Base-by-base conservation (phyloP, 2,888 invertebrate species). In the Limnephilus marmoratus region DNA sequence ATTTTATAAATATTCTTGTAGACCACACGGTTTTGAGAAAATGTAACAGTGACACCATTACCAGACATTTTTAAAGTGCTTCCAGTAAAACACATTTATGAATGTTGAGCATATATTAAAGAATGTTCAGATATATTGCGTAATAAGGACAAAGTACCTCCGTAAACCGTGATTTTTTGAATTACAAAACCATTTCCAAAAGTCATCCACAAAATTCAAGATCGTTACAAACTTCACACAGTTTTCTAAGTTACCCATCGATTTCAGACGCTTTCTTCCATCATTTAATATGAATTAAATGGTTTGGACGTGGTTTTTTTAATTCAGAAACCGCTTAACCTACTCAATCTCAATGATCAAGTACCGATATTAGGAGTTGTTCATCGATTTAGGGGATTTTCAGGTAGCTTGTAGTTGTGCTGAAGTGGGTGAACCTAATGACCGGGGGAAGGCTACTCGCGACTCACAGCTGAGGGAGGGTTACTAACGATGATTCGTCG, bases 401-500 rank as follows among this genome's bases (percentile, higher is more conserved):
- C 9, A 68, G 68, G 68, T 68, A 68, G 24, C 24, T 37, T 83
- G 83, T 41, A 83, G 34, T 83, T 83, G 83, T 15, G 37, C 37
- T 45, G 29, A n/a, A 15, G 45, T 49, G 86, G 86, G 86, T 86
- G 86, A 86, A 86, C 45, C 86, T 86, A 86, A 86, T 86, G 86
- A 86, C 86, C 86, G 13, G 15, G 86, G 86, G 86, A 24, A 24
- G 68, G 24, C 24, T 68, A 68, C 68, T 68, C n/a, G 68, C 68
- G 24, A 68, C 68, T 68, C 68, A 68, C 9, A n/a, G 24, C 68
- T 68, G 88, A 45, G 41, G 80, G 37, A 89, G 88, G 88, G 68
- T 12, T 80, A 80, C 88, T 89, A 89, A 89, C 88, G 88, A 89
- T 89, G 88, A 89, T 89, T 89, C 88, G 88, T 89, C 88, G 88